phyloP scores from a whole-genome alignment of 2,113 vertebrate species.

The Microtus ochrogaster region DNA sequence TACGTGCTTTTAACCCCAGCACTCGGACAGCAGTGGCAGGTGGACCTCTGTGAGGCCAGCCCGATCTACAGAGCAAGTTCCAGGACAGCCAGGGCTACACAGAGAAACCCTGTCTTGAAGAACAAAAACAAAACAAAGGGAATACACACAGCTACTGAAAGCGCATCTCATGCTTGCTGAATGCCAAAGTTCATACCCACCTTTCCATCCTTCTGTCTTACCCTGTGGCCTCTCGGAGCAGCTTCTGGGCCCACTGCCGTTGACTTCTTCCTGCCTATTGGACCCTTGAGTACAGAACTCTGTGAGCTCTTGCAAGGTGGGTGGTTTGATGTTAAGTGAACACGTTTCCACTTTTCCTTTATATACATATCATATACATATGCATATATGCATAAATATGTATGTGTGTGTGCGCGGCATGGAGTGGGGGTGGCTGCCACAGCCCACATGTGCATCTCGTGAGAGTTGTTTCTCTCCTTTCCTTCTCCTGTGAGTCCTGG shows the following conservation, averaged over 20 bases:
- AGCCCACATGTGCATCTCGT: background rate
- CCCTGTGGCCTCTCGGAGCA: background rate
- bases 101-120: background rate
- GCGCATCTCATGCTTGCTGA: background rate
- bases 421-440: background rate
- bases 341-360: background rate
- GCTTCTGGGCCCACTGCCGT: background rate
- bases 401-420: too few species aligned
- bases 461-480: too few species aligned
- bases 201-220: background rate
- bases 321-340: background rate
- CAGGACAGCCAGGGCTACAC: background rate
- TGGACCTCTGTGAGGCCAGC: background rate
- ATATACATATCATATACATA: too few species aligned
- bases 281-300: background rate
- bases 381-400: too few species aligned
- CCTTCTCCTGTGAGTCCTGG: background rate
- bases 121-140: background rate
- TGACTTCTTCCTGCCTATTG: background rate
- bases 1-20: background rate
- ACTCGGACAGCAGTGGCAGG: background rate
- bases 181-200: background rate
- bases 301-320: background rate
- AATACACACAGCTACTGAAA: background rate
- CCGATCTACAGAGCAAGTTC: background rate